Evolutionary conservation across 2,113 vertebrate genomes (phyloP), one percentile per base, ranked within the genome.

Genomic region (Salvelinus alpinus): DNA sequence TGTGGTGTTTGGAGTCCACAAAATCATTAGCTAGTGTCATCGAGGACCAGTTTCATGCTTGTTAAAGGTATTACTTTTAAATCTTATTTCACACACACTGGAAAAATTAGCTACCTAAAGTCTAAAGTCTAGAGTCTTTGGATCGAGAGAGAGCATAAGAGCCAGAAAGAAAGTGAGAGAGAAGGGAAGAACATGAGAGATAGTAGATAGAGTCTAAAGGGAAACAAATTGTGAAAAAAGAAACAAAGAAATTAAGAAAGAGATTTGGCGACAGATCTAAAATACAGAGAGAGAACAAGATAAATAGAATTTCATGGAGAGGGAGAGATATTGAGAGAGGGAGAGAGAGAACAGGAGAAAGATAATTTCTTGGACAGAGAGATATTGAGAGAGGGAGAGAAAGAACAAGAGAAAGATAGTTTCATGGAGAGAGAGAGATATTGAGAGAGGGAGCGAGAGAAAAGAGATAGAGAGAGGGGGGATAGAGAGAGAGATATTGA

Each of bases 261-360:
- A 59, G 0, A 71, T 25, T 59, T n/a, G 57, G 13, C 44, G n/a
- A 69, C 16, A 69, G 31, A 75, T 64, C 54, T 14, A 29, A 9
- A 65, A 22, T 16, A 65, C 81, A 14, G 31, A 24, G 62, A 24
- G n/a, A 64, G 24, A 25, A 22, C 7, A n/a, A 65, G 4, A 59
- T 34, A 80, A 25, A 25, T 60, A 75, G 18, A 60, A 5, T 48
- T 16, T 38, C 1, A 69, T 4, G 4, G 65, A 77, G 75, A 65
- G 31, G 1, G 48, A 25, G 57, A 84, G 71, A 85, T 82, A 71
- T 82, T 84, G 76, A 78, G 73, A 75, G 70, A 70, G 54, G 75
- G 73, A 78, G 84, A 29, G 64, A 78, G 80, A 71, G 76, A 76
- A 67, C 77, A 81, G 38, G 57, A 60, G 14, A 78, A 71, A 24